Base-by-base conservation (phyloP, 2,113 vertebrate species). In the Lophotis ruficrista region DNA sequence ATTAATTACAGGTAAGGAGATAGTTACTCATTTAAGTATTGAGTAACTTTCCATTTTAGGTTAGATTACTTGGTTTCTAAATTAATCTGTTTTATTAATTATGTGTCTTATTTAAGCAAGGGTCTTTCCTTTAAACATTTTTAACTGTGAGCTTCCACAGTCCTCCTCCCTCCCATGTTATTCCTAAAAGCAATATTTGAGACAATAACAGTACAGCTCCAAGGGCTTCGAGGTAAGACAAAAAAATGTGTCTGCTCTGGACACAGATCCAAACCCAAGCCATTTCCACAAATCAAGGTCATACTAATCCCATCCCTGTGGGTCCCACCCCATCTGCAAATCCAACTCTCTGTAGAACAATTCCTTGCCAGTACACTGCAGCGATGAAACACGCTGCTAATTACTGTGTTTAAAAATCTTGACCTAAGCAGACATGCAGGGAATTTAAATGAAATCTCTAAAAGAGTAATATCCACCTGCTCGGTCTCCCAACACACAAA, bases 221-320 rank as follows among this genome's bases (percentile, higher is more conserved):
- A 2, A 47, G 20, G 76, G 31, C 41, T 91, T 47, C 77, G 3
- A 65, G 37, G 28, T 22, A 45, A 50, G 41, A 66, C 31, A 12
- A 43, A 70, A 61, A 43, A 10, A 2, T 6, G 41, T 1, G 3
- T 15, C 75, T 70, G 66, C 71, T 83, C 37, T 7, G 16, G 62
- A 62, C 27, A 17, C 23, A 4, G 33, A 68, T 75, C 50, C 69
- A 24, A 90, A 78, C 4, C 1, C 43, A 64, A 70, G 83, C 20
- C 51, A 27, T 45, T 72, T 19, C 33, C 48, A 78, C 43, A 81
- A 79, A 84, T 23, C 94, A 89, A 92, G 89, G 93, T 95, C 94
- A 31, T 1, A 2, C 72, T 66, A 45, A 93, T 91, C 87, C 56
- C 48, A 24, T 87, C 61, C 90, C 83, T 11, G 38, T 20, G 77